Conservation (phyloP, 2,888 invertebrate genomes). For the Tetropium fuscum region DNA sequence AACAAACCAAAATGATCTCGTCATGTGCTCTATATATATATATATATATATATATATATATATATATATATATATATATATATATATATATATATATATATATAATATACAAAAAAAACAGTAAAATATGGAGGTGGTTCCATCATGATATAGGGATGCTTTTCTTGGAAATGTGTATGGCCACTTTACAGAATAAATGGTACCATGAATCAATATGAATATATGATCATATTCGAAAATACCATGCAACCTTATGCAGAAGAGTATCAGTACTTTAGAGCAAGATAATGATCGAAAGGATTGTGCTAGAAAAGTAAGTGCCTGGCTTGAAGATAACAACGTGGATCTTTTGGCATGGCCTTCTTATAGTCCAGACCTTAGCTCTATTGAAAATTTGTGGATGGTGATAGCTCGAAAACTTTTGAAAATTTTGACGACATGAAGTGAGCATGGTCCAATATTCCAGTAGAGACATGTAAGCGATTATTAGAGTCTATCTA, state of each 20-base stretch:
- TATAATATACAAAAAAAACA: not conserved
- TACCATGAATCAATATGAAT: slow-evolving; percentile 1
- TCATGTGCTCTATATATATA: too few species aligned
- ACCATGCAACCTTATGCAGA: not conserved
- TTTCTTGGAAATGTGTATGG: not conserved
- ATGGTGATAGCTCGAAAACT: not conserved
- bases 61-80: too few species aligned
- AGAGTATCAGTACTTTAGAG: slow-evolving; percentile 8
- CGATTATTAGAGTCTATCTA: not conserved
- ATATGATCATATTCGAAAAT: slow-evolving; percentile 1
- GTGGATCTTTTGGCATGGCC: slow-evolving; percentile 5
- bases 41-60: too few species aligned
- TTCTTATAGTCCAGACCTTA: not conserved
- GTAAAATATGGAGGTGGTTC: not conserved
- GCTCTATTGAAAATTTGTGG: not conserved
- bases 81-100: too few species aligned
- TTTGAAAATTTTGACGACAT: slow-evolving; percentile 5
- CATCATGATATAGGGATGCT: not conserved
- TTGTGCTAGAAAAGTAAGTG: not conserved
- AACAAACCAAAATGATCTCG: too few species aligned
- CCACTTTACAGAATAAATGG: slow-evolving; percentile 2
- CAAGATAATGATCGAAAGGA: not conserved
- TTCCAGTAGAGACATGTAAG: not conserved
- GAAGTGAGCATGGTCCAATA: not conserved
- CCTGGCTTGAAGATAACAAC: slow-evolving; percentile 2